Conservation (phyloP, 2,113 vertebrate species). For the Macheiramphus alcinus region DNA sequence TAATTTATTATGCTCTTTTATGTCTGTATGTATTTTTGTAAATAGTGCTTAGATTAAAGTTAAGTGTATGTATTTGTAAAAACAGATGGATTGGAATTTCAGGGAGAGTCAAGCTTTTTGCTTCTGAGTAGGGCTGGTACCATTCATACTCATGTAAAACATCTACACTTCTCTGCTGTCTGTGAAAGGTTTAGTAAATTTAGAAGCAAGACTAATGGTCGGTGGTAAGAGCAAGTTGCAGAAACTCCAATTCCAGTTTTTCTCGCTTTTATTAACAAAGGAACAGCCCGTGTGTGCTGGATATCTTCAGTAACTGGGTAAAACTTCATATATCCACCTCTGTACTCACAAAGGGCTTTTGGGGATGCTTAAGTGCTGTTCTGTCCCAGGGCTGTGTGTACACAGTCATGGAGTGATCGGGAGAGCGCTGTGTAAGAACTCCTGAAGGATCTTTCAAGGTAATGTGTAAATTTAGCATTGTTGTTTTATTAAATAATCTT, state of each 20-base stretch:
- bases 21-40: constrained; percentile 26
- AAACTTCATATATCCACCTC: neutral
- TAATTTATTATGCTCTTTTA: constrained; percentile 46
- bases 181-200: neutral
- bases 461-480: neutral
- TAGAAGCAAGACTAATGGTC: neutral
- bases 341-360: neutral
- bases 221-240: neutral
- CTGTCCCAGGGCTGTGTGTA: neutral
- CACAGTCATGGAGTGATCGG: neutral
- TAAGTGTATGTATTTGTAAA: constrained; percentile 39
- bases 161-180: neutral
- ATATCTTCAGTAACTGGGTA: neutral
- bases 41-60: constrained; percentile 50
- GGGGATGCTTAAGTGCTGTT: neutral
- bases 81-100: constrained; percentile 19
- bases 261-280: neutral
- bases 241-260: neutral
- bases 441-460: neutral
- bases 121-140: neutral
- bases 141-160: neutral
- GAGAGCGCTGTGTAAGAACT: neutral
- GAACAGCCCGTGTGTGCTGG: neutral
- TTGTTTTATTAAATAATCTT: neutral
- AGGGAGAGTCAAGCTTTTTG: neutral